Evolutionary conservation across 2,888 invertebrate species (phyloP).

Genomic region (Melikaiella ostensackeni): DNA sequence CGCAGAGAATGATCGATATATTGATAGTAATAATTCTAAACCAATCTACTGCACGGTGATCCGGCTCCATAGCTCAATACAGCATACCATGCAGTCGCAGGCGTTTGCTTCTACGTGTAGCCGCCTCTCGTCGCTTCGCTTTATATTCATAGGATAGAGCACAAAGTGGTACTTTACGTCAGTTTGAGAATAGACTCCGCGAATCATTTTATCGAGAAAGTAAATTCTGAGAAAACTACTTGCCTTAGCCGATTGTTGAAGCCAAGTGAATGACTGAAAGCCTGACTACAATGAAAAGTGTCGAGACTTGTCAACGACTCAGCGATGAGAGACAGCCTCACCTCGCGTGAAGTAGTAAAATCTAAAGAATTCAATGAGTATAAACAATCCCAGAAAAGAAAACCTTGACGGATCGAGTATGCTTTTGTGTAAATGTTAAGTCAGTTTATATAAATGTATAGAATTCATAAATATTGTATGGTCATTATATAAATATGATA

Average conservation of each 20-base stretch:
- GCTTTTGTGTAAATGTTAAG: conserved; percentile 33
- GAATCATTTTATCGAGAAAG: background rate
- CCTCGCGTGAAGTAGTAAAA: conserved; percentile 51
- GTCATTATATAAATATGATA: conserved; percentile 52
- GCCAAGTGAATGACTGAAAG: background rate
- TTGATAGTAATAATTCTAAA: conserved; percentile 63
- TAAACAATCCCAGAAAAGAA: conserved; percentile 43
- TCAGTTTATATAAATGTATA: conserved; percentile 45
- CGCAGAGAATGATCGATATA: conserved; percentile 9
- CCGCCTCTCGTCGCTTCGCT: conserved; percentile 55
- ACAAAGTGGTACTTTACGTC: conserved; percentile 48
- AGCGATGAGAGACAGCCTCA: conserved; percentile 47
- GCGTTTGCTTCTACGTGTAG: conserved; percentile 70
- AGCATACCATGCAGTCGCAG: conserved; percentile 76
- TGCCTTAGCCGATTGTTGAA: background rate
- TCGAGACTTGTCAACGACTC: conserved; percentile 32
- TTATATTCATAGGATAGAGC: conserved; percentile 46
- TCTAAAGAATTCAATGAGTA: conserved; percentile 50
- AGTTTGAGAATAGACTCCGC: background rate
- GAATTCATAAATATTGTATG: conserved; percentile 49
- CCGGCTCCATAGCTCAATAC: conserved; percentile 74
- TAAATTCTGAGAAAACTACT: background rate
- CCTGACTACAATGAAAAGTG: background rate
- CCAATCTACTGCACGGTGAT: conserved; percentile 74
- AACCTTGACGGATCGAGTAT: conserved; percentile 19